Evolutionary conservation across 2,888 invertebrate species (phyloP).

Genomic region (Entomobrya proxima): DNA sequence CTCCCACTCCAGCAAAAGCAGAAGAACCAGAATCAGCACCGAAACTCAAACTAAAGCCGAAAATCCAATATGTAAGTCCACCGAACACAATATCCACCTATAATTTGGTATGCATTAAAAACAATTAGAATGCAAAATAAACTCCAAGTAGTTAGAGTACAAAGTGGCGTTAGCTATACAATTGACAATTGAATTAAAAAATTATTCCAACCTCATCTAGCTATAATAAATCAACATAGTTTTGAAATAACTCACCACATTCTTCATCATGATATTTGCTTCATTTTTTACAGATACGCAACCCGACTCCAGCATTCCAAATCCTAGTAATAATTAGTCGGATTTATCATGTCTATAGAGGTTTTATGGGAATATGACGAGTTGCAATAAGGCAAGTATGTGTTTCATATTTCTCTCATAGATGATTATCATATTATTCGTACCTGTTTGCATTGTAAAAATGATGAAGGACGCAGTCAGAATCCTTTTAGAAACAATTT

Average conservation of each 20-base stretch:
- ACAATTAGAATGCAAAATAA: not conserved
- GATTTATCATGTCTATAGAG: not conserved
- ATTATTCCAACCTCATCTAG: too few species aligned
- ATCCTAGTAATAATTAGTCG: conserved; percentile 76
- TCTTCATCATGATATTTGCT: conserved; percentile 79
- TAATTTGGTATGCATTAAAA: not conserved
- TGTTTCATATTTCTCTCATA: too few species aligned
- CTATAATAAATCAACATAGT: too few species aligned
- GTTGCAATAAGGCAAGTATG: too few species aligned
- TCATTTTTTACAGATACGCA: conserved; percentile 78
- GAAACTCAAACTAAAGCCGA: conserved; percentile 77
- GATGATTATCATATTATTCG: not conserved
- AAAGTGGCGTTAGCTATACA: too few species aligned
- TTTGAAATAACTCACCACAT: conserved; percentile 75
- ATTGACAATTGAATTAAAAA: too few species aligned
- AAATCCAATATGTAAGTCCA: conserved; percentile 79
- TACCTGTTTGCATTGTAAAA: conserved; percentile 77
- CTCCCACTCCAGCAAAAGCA: conserved; percentile 76
- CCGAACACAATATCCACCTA: conserved; percentile 78
- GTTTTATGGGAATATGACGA: too few species aligned
- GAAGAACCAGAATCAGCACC: conserved; percentile 75
- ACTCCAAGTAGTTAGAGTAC: too few species aligned
- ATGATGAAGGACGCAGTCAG: conserved; percentile 77
- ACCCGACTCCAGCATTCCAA: conserved; percentile 78
- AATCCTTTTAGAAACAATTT: conserved; percentile 63